Percentiles rank a stretch among this genome's conserved stretches.
Conservation (phyloP, 2,113 vertebrate genomes). For the Hemiprocne comata region DNA sequence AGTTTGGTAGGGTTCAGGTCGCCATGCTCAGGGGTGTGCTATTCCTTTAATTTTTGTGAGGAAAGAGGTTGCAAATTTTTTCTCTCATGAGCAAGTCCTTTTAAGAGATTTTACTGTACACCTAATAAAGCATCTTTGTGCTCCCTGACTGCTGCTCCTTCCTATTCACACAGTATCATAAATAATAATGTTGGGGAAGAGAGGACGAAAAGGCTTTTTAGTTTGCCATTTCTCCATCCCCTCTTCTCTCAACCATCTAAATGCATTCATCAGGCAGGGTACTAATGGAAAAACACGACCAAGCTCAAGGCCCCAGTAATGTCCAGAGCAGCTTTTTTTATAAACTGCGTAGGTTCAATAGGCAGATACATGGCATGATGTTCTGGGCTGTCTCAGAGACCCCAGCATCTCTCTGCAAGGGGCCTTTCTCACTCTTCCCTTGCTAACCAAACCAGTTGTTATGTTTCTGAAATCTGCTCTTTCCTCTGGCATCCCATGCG, state of each 20-base stretch:
- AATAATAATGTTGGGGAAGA: neutral
- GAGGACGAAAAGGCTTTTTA: neutral
- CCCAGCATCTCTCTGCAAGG: neutral
- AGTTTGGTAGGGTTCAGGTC: no score
- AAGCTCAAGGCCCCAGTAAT: neutral
- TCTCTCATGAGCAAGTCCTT: neutral
- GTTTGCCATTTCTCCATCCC: neutral
- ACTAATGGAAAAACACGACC: neutral
- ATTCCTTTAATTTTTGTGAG: no score
- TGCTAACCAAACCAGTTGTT: neutral
- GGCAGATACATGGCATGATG: neutral
- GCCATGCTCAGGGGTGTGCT: no score
- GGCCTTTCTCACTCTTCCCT: neutral
- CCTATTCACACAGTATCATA: neutral
- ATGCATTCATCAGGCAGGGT: neutral
- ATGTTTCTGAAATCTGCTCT: neutral
- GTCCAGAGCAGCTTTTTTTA: neutral
- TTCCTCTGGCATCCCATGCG: neutral
- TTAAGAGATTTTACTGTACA: neutral
- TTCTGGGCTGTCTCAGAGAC: neutral
- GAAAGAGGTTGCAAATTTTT: neutral
- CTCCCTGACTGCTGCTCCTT: neutral
- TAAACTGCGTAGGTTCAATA: neutral
- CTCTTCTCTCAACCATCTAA: neutral
- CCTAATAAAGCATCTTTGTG: neutral